phyloP scores from a whole-genome alignment of 2,888 invertebrate species.

The Rhingia campestris region DNA sequence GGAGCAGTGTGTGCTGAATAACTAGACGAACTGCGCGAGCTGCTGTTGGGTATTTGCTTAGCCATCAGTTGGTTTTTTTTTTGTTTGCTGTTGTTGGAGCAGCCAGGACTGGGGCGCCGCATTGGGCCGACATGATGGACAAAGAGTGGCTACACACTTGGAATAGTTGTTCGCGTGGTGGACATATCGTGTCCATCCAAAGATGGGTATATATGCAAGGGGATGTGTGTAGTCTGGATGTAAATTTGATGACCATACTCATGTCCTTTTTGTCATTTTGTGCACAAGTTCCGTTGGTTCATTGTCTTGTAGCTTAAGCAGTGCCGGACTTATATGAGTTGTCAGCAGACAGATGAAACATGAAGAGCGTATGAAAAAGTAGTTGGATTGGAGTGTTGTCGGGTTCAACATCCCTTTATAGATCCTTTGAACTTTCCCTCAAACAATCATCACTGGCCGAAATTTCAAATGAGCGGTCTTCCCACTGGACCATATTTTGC shows the following conservation, averaged over 20 bases:
- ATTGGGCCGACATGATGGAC: constrained; percentile 61
- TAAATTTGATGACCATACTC: neutral
- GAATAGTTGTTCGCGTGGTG: constrained; percentile 18
- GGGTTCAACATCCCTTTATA: too few species aligned
- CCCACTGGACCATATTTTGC: too few species aligned
- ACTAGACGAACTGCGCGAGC: constrained; percentile 41
- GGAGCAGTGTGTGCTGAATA: constrained; percentile 27
- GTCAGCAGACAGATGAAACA: too few species aligned
- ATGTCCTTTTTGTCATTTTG: constrained; percentile 37
- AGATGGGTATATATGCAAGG: neutral
- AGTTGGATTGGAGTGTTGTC: too few species aligned
- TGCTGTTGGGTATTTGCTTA: constrained; percentile 49
- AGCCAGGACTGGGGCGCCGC: constrained; percentile 56
- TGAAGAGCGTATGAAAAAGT: too few species aligned
- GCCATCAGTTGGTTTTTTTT: constrained; percentile 48
- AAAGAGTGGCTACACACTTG: constrained; percentile 30
- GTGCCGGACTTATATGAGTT: too few species aligned
- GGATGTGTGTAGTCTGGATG: neutral
- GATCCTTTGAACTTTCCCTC: too few species aligned
- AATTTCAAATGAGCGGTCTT: too few species aligned
- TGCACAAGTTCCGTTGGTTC: neutral
- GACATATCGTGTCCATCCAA: constrained; percentile 1
- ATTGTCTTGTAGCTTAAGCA: neutral
- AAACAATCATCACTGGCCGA: too few species aligned
- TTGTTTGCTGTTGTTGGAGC: constrained; percentile 37